Conservation (phyloP, 2,888 invertebrate genomes). For the Diogma glabrata region DNA sequence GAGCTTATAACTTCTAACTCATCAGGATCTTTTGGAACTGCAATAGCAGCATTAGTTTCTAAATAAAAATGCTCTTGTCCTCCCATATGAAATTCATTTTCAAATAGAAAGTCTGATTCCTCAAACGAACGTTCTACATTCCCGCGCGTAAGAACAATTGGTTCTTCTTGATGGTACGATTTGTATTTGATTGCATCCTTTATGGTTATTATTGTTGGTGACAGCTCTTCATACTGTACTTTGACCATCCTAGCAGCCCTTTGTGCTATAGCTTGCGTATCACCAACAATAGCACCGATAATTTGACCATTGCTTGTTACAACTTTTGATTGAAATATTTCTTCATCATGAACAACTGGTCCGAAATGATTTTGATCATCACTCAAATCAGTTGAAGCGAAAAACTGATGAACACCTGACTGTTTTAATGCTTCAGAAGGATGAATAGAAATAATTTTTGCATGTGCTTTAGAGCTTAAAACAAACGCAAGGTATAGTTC, state of each 20-base stretch:
- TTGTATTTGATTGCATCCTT: conserved; percentile 73
- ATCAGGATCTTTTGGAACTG: conserved; percentile 63
- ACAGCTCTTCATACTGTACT: conserved; percentile 68
- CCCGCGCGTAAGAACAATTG: conserved; percentile 49
- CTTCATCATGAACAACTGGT: conserved; percentile 66
- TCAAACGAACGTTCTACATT: no score
- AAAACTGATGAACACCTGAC: conserved; percentile 73
- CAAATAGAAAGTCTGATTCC: conserved; percentile 58
- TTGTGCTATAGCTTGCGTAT: conserved; percentile 68
- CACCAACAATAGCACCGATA: conserved; percentile 69
- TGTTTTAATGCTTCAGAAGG: conserved; percentile 56
- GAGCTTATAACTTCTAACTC: conserved; percentile 79
- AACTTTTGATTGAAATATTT: conserved; percentile 64
- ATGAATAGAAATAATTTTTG: conserved; percentile 65
- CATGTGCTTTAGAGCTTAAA: conserved; percentile 68
- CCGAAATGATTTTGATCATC: conserved; percentile 56
- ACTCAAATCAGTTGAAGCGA: conserved; percentile 64
- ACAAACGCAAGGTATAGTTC: conserved; percentile 77
- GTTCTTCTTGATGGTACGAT: conserved; percentile 53
- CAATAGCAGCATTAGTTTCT: conserved; percentile 69
- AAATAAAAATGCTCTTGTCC: conserved; percentile 96
- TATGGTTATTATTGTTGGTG: conserved; percentile 75
- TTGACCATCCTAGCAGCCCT: conserved; percentile 69
- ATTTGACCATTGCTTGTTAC: conserved; percentile 72
- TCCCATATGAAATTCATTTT: conserved; percentile 68